Percentiles rank a stretch among this genome's conserved stretches.
Evolutionary conservation across 1,140 invertebrate genomes (phyloP).

Genomic region (Aphelenchoides fujianensis): DNA sequence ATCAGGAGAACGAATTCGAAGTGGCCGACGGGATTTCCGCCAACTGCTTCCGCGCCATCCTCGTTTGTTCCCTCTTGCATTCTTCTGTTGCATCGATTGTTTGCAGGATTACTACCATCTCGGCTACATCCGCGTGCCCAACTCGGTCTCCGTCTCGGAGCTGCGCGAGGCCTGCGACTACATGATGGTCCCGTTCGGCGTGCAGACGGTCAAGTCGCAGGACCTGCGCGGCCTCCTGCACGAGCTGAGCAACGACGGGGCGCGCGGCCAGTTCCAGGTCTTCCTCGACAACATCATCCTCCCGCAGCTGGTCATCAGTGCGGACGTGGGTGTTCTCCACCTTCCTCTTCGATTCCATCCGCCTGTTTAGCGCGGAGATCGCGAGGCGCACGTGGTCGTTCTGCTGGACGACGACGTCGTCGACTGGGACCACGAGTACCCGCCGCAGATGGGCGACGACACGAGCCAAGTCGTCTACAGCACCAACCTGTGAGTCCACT

Average conservation of each 20-base stretch:
- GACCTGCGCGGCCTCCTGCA: slow-evolving; percentile 89
- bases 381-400: slow-evolving; percentile 79
- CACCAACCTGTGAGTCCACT: slow-evolving; percentile 60
- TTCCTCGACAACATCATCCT: slow-evolving; percentile 92
- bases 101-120: slow-evolving; percentile 83
- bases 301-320: slow-evolving; percentile 90
- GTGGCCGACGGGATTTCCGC: slow-evolving; percentile 97
- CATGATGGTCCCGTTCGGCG: slow-evolving; percentile 92
- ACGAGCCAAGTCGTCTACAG: slow-evolving; percentile 78
- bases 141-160: slow-evolving; percentile 82
- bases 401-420: slow-evolving; percentile 90
- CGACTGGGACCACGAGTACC: slow-evolving; percentile 97
- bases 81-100: slow-evolving; percentile 8
- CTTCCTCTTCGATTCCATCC: not conserved
- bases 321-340: slow-evolving; percentile 77
- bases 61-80: too few species aligned
- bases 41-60: slow-evolving; percentile 85
- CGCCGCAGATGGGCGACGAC: slow-evolving; percentile 97
- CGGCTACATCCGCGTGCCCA: slow-evolving; percentile 81
- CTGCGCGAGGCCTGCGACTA: slow-evolving; percentile 97
- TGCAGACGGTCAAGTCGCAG: slow-evolving; percentile 88
- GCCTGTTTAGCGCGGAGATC: slow-evolving; percentile 65
- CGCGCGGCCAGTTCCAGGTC: slow-evolving; percentile 87
- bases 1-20: slow-evolving; percentile 92
- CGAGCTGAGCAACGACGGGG: slow-evolving; percentile 96